These are phyloP conservation scores for Cheirogaleus major DNA, from an alignment of 2,797 vertebrate genomes.

Conservation along the genomic window DNA sequence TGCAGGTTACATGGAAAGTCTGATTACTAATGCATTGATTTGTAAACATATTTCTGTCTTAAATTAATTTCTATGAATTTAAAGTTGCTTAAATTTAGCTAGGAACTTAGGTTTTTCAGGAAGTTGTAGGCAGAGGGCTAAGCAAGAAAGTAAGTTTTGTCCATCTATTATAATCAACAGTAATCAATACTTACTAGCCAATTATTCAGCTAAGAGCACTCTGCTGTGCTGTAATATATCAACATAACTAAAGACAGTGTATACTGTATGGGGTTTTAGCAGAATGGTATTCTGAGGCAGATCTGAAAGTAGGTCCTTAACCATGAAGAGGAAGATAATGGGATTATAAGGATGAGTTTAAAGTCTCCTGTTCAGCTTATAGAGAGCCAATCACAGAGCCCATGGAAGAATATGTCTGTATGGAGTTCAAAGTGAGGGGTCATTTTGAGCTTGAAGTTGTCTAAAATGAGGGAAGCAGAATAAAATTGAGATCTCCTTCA, in stretches of 20 bases:
- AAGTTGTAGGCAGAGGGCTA: neutral
- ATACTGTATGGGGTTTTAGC: neutral
- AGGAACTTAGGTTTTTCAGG: neutral
- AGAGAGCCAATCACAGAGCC: neutral
- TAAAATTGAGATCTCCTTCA: neutral
- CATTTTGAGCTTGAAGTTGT: slow-evolving; percentile 4
- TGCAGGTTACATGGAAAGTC: neutral
- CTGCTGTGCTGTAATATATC: neutral
- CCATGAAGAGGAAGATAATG: slow-evolving; percentile 21
- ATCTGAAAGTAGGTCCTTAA: neutral
- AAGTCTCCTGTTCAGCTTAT: neutral
- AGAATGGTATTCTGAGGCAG: neutral
- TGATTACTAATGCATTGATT: neutral
- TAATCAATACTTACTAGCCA: neutral
- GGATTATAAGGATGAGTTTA: neutral
- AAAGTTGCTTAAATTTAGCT: neutral
- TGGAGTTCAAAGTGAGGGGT: neutral
- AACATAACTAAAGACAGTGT: neutral
- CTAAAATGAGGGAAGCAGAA: neutral
- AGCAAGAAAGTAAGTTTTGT: neutral
- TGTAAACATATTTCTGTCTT: neutral
- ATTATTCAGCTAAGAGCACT: neutral
- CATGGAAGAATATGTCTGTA: neutral
- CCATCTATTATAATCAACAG: neutral
- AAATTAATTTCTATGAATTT: neutral